Conservation (phyloP, 2,888 invertebrate genomes). For the Lomographa bimaculata region DNA sequence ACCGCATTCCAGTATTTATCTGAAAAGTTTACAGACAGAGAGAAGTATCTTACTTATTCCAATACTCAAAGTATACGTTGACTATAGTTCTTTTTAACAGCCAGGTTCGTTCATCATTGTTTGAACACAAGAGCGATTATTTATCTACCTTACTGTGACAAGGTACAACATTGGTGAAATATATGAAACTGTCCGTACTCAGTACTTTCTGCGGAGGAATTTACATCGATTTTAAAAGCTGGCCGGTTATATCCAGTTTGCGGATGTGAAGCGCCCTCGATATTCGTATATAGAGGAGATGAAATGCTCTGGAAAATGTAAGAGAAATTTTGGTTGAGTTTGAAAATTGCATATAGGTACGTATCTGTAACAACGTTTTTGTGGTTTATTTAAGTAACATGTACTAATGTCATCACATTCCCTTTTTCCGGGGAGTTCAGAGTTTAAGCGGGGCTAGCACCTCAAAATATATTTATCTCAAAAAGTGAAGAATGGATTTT, state of each 20-base stretch:
- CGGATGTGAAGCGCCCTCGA: constrained; percentile 27
- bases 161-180: constrained; percentile 1
- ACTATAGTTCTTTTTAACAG: too few species aligned
- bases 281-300: constrained; percentile 10
- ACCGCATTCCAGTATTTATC: constrained; percentile 46
- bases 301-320: not conserved
- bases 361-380: too few species aligned
- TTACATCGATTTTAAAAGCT: constrained; percentile 44
- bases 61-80: too few species aligned
- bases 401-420: too few species aligned
- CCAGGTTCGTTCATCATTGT: too few species aligned
- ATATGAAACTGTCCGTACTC: constrained; percentile 12
- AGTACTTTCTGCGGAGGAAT: constrained; percentile 38
- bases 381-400: too few species aligned
- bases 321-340: not conserved
- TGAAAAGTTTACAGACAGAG: constrained; percentile 13
- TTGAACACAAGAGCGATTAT: too few species aligned
- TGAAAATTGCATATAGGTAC: too few species aligned
- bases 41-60: constrained; percentile 12
- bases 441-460: too few species aligned
- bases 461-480: too few species aligned
- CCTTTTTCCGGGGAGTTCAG: too few species aligned
- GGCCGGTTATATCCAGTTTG: constrained; percentile 35
- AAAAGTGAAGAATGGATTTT: too few species aligned
- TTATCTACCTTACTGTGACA: constrained; percentile 13